Evolutionary conservation across 2,797 vertebrate genomes (phyloP), one percentile per base, ranked within the genome.

Genomic region (Xenentodon cancila): DNA sequence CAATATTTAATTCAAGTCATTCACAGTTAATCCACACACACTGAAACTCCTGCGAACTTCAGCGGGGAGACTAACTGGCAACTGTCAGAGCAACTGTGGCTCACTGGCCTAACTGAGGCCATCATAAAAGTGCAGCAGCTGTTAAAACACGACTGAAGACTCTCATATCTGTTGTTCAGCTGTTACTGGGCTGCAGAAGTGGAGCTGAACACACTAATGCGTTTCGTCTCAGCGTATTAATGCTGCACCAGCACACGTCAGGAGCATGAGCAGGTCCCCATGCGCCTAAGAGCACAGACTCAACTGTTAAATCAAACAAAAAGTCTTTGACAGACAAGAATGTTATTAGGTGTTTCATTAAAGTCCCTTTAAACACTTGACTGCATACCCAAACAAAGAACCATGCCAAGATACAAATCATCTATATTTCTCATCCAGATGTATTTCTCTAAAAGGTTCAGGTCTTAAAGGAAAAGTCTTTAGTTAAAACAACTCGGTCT

Each of bases 1-100:
- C 40, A 87, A 87, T 88, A 77, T 81, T 82, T 87, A 18, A 84
- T 85, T 11, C 9, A 16, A 27, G 16, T 40, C 32, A 18, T 64
- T 37, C 25, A 8, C 21, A 7, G 22, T 57, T 57, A 60, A 54
- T 58, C 72, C 58, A 65, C 11, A 62, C 51, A 51, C 62, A 9
- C 45, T n/a, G 25, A 17, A 56, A 57, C 40, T 44, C 54, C 54
- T 18, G 3, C 16, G 2, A 47, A n/a, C 19, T 20, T 47, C 19
- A 19, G 25, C 13, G 5, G 12, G 12, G 9, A 13, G 9, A 2
- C 34, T 30, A 30, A 16, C 3, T 12, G n/a, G 34, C 27, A 59
- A 20, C 5, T 32, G n/a, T 37, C 48, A 12, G 12, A 37, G 34
- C 34, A 37, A 37, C 34, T 37, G 34, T 13, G 34, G 34, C 34